Evolutionary conservation across 2,888 invertebrate species (phyloP).

Genomic region (Anagyrus pseudococci): DNA sequence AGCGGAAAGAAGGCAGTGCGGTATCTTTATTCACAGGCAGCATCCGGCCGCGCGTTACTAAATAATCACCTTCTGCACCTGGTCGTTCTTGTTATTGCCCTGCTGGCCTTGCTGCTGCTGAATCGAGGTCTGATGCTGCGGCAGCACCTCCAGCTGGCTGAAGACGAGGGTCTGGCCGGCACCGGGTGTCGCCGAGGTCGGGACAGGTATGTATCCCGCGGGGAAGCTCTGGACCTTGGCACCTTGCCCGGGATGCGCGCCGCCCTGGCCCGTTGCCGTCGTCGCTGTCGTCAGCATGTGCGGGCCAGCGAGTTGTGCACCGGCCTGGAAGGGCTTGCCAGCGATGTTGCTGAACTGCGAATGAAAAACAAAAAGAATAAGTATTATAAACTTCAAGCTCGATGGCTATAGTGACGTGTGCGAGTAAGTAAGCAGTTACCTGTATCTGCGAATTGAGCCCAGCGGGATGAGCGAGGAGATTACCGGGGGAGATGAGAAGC

Average conservation of each 20-base stretch:
- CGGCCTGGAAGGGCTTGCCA: constrained; percentile 81
- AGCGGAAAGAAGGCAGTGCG: background rate
- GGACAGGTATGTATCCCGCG: constrained; percentile 79
- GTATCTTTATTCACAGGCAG: too few relatives aligned
- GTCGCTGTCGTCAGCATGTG: constrained; percentile 75
- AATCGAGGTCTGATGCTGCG: constrained; percentile 55
- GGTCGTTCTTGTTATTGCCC: constrained; percentile 56
- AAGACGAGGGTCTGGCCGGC: constrained; percentile 76
- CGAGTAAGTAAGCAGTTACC: constrained; percentile 47
- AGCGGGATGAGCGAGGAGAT: constrained; percentile 76
- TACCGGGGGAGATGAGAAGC: constrained; percentile 77
- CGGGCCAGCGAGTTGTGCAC: constrained; percentile 74
- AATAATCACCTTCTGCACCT: constrained; percentile 58
- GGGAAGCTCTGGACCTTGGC: constrained; percentile 65
- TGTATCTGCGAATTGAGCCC: constrained; percentile 81
- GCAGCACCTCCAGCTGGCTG: constrained; percentile 75
- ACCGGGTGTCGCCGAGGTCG: constrained; percentile 74
- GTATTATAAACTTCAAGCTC: too few relatives aligned
- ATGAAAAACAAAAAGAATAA: constrained; percentile 3
- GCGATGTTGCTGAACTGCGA: constrained; percentile 64
- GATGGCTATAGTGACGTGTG: background rate
- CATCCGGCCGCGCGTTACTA: too few relatives aligned
- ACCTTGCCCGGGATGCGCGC: constrained; percentile 54
- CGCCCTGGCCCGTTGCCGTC: constrained; percentile 51
- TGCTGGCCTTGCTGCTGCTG: constrained; percentile 57